Conservation (phyloP, 2,797 vertebrate genomes). For the Syncerus caffer region DNA sequence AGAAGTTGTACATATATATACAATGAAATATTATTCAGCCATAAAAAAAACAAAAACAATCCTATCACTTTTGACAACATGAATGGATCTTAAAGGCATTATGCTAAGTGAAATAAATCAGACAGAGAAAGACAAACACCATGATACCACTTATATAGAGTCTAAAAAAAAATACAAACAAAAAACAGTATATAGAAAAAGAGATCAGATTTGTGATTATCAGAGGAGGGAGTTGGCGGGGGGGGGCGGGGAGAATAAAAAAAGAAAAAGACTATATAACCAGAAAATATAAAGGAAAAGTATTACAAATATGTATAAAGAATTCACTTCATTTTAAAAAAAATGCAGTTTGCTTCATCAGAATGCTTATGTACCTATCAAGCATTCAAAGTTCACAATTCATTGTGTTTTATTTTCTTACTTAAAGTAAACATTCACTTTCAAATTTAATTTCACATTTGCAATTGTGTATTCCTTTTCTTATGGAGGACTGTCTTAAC, state of each 20-base stretch:
- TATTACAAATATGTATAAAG: not conserved
- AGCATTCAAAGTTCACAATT: not conserved
- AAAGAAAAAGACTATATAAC: not conserved
- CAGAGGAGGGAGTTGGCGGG: not conserved
- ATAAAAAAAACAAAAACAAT: rapidly evolving
- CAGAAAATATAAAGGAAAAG: not conserved
- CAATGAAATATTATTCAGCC: not conserved
- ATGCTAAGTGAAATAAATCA: not conserved
- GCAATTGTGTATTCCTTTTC: not conserved
- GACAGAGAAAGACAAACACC: not conserved
- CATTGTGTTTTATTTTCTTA: not conserved
- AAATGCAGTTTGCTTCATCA: not conserved
- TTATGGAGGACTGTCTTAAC: not conserved
- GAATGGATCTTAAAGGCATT: not conserved
- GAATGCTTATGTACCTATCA: not conserved
- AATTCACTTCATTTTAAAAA: not conserved
- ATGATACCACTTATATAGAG: not conserved
- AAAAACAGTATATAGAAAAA: not conserved
- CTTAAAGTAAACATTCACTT: not conserved
- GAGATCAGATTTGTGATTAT: not conserved
- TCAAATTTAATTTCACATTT: not conserved
- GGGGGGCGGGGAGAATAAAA: not conserved
- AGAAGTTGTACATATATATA: not conserved
- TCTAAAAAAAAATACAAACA: not conserved
- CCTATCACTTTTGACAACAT: not conserved